Base-by-base conservation (phyloP, 2,797 vertebrate genomes). In the Ctenochaetus hawaiiensis region DNA sequence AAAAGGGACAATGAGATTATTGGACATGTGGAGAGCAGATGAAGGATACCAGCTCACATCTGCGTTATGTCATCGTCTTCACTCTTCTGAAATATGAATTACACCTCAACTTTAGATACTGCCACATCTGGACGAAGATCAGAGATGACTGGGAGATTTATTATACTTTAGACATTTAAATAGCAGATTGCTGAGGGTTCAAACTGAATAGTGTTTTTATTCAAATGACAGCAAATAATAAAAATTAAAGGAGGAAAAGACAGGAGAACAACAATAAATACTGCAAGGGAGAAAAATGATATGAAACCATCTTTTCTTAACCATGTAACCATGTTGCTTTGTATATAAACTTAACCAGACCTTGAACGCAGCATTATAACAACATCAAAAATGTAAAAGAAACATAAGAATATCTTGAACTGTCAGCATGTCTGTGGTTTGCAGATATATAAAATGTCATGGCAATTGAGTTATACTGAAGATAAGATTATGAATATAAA, bases 121-220 rank as follows among this genome's bases (percentile, higher is more conserved):
- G 60, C 20, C 13, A 5, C 67, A 48, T 66, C 9, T 77, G 69
- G 66, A 75, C 47, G 8, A 11, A 14, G 64, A 62, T 64, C 37
- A 78, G 57, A 65, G 13, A 37, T 67, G 30, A 49, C 9, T 22
- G 20, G 26, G 20, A 58, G 5, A 63, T 63, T 79, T 67, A 14
- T 13, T n/a, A 30, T 30, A 14, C 30, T 66, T 14, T 39, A 45
- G n/a, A 60, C 16, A 59, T 51, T 43, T 49, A 14, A 26, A 56
- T 12, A n/a, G 44, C 16, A 30, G 45, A 44, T 34, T 23, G 22
- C 22, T 12, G 12, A 18, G 11, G 11, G 23, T 39, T 8, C 26
- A 30, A 30, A 30, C 2, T 30, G 26, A 30, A 8, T 39, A 39
- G 7, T 39, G 10, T 8, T 49, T 23, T 52, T 65, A 6, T n/a